Conservation (phyloP, 92 coral and sea anemone species). For the Anthopleura xanthogrammica region DNA sequence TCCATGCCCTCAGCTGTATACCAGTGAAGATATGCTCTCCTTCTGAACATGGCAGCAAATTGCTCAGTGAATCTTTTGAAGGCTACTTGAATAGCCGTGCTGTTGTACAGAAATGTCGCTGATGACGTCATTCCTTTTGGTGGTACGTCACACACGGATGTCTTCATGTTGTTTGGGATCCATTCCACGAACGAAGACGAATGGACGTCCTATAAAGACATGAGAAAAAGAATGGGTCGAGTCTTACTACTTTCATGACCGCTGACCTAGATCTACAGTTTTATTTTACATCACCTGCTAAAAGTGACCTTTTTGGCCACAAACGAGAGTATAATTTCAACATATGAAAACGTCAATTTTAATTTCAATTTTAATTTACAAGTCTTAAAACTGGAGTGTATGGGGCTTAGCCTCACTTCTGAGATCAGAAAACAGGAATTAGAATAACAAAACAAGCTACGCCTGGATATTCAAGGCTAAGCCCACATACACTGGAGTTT, state of each 20-base stretch:
- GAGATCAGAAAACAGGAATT: too few species aligned
- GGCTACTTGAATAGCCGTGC: slow-evolving; percentile 94
- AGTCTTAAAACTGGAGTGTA: too few species aligned
- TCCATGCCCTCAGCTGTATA: slow-evolving; percentile 98
- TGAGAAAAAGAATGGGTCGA: neutral
- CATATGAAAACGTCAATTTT: too few species aligned
- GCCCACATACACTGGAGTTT: too few species aligned
- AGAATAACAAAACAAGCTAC: too few species aligned
- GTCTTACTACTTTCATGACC: neutral
- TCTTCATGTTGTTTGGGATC: slow-evolving; percentile 97
- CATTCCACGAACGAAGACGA: slow-evolving; percentile 94
- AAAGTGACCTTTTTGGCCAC: too few species aligned
- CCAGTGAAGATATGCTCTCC: slow-evolving; percentile 97
- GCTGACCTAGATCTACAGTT: neutral
- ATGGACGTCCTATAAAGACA: slow-evolving; percentile 46
- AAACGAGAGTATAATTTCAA: too few species aligned
- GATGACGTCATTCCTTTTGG: slow-evolving; percentile 84
- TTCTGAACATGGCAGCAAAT: slow-evolving; percentile 94
- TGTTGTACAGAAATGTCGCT: slow-evolving; percentile 94
- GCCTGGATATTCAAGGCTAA: too few species aligned
- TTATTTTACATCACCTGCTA: too few species aligned
- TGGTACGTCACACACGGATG: slow-evolving; percentile 94
- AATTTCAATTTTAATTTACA: too few species aligned
- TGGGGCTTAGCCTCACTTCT: too few species aligned
- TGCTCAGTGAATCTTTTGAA: slow-evolving; percentile 91